A percentile compares a stretch with the other conserved stretches of the same genome.
These are phyloP conservation scores for Idris sp. DNA, from an alignment of 1,140 invertebrate species.

Conservation along the genomic window DNA sequence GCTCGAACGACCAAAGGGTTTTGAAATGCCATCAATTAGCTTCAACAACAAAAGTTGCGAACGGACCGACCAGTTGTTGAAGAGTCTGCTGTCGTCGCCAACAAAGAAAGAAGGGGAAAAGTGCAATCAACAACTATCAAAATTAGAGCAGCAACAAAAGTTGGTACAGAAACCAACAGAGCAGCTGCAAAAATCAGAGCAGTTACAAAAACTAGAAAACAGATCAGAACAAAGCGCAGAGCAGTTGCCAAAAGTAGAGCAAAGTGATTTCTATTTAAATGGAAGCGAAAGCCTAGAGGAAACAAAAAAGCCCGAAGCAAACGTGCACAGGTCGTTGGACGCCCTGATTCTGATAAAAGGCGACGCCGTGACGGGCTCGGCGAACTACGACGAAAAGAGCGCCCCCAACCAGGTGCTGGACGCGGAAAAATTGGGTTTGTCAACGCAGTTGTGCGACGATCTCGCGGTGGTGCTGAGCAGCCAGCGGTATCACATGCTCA, in stretches of 20 bases:
- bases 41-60: constrained; percentile 65
- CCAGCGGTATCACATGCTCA: constrained; percentile 81
- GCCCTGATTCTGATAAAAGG: constrained; percentile 75
- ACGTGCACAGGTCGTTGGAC: constrained; percentile 72
- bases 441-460: constrained; percentile 81
- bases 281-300: constrained; percentile 53
- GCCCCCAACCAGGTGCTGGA: constrained; percentile 77
- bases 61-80: constrained; percentile 66
- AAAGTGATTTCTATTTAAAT: too few species aligned
- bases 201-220: constrained; percentile 1
- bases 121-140: constrained; percentile 57
- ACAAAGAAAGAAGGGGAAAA: constrained; percentile 61
- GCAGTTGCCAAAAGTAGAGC: neutral
- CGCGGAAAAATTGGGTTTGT: constrained; percentile 79
- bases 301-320: constrained; percentile 24
- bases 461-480: constrained; percentile 81
- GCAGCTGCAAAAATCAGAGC: neutral
- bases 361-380: constrained; percentile 71
- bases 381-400: constrained; percentile 77
- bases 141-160: neutral
- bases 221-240: constrained; percentile 5
- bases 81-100: constrained; percentile 65
- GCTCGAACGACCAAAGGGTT: constrained; percentile 20
- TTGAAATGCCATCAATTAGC: constrained; percentile 57
- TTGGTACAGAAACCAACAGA: constrained; percentile 42